Base-by-base conservation (phyloP, 1,140 invertebrate species). In the Caenorhabditis tropicalis region DNA sequence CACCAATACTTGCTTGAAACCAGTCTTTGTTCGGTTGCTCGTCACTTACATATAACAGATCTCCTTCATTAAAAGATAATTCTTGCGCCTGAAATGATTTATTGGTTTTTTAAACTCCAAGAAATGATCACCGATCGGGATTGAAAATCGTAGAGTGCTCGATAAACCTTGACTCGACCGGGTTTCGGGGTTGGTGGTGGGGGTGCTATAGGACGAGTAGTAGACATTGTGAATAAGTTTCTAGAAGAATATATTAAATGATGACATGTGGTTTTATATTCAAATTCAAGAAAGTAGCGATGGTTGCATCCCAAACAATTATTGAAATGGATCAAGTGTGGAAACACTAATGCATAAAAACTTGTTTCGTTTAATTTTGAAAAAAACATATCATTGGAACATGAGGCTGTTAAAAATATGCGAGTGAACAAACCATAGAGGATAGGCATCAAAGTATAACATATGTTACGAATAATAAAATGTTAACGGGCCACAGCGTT, bases 61-160 rank as follows among this genome's bases (percentile, higher is more conserved):
- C 94, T 46, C 94, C 94, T 92, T 94, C 94, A 65, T 94, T 93
- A 92, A 94, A 94, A 21, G 92, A 92, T 79, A 94, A 87, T 84
- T 94, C 93, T 92, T 93, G 36, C 19, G 60, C 81, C 84, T 85
- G 24, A 51, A 82, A 48, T 2, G 10, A 46, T 3, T 60, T 19
- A 27, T 49, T 49, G 2, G 10, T 58, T 27, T 27, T 24, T 53
- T 70, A 70, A 21, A 3, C 15, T 33, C 24, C 15, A 24, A 16
- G 51, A 82, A 88, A 91, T 92, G 92, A 92, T 94, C 93, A 91
- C n/a, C n/a, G 93, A 92, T 88, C 94, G 93, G 60, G 94, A 93
- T 53, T 91, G 92, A 88, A 94, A 94, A 53, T 92, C 93, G 89
- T 93, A 94, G 10, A 94, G 85, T 21, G 94, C 93, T 88, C 93